phyloP scores from a whole-genome alignment of 1,140 invertebrate genomes.

The Bemisia tabaci region DNA sequence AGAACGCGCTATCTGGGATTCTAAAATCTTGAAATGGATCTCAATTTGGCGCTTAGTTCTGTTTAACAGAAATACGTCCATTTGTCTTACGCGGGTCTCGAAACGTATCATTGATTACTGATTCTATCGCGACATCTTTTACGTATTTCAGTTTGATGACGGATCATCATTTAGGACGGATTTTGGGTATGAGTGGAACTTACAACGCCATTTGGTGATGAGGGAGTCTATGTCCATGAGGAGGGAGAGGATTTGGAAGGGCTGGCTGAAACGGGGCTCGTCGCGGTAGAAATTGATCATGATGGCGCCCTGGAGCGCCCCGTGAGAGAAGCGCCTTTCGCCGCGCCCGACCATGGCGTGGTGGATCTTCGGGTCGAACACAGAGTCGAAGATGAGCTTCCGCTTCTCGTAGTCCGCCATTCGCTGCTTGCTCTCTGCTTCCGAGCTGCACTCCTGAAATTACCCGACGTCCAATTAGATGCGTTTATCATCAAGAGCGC shows the following conservation, averaged over 20 bases:
- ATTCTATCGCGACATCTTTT: too few species aligned
- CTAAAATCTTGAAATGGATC: too few species aligned
- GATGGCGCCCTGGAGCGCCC: conserved; percentile 86
- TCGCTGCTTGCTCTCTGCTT: conserved; percentile 40
- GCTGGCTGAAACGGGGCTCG: conserved; percentile 91
- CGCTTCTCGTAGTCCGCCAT: conserved; percentile 56
- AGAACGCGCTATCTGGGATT: too few species aligned
- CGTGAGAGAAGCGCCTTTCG: conserved; percentile 78
- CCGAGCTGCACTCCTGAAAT: conserved; percentile 40
- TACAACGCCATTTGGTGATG: conserved; percentile 99
- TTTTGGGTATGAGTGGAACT: too few species aligned
- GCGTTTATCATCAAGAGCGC: too few species aligned
- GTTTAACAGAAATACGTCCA: too few species aligned
- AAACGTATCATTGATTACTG: too few species aligned
- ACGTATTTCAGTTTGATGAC: too few species aligned
- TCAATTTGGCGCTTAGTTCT: too few species aligned
- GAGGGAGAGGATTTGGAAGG: conserved; percentile 82
- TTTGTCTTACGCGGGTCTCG: too few species aligned
- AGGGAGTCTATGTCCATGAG: conserved; percentile 97
- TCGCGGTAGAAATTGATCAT: conserved; percentile 96
- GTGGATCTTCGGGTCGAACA: conserved; percentile 72
- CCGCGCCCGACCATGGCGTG: conserved; percentile 64
- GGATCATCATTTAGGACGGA: too few species aligned
- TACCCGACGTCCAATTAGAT: too few species aligned
- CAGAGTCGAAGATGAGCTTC: conserved; percentile 71